Base-by-base conservation (phyloP, 2,113 vertebrate genomes). In the Channa maculata region DNA sequence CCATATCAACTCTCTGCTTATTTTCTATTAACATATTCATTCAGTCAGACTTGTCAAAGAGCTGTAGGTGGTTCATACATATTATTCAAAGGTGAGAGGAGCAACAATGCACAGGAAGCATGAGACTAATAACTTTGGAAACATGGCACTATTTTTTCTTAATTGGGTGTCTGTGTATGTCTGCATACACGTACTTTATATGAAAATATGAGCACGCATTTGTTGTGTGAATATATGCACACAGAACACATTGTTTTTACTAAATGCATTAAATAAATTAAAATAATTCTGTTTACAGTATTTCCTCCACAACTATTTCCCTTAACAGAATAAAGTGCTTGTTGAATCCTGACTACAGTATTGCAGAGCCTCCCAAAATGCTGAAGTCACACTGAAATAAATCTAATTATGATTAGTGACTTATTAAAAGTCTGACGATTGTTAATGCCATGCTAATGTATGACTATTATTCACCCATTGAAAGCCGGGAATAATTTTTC, bases 401-500 rank as follows among this genome's bases (percentile, higher is more conserved):
- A 91, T 90, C 78, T 79, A 77, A 79, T 85, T 90, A 85, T 69
- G 79, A 86, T 86, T 86, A 89, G 79, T 68, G 83, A 84, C 86
- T 89, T 88, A 78, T 83, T 90, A 87, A 88, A 90, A 88, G 76
- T 80, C 72, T 71, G 85, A 83, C 45, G 65, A 72, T 83, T 86
- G 89, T 91, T 91, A 92, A 93, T 91, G 87, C 75, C 52, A 89
- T 85, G 83, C 84, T 92, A 92, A 94, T 91, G 88, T 85, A 83
- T 83, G 91, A 85, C 83, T 87, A 92, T 93, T 89, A 93, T 88
- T 93, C 92, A 92, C 73, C 81, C 86, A 84, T 55, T 87, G 87
- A 91, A 90, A 90, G 90, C 79, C 53, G 72, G 84, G 89, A 92
- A 92, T 92, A 89, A 88, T 94, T 89, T 89, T 93, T 92, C 87